Evolutionary conservation across 2,113 vertebrate genomes (phyloP).

Genomic region (Pachyramphus minor): DNA sequence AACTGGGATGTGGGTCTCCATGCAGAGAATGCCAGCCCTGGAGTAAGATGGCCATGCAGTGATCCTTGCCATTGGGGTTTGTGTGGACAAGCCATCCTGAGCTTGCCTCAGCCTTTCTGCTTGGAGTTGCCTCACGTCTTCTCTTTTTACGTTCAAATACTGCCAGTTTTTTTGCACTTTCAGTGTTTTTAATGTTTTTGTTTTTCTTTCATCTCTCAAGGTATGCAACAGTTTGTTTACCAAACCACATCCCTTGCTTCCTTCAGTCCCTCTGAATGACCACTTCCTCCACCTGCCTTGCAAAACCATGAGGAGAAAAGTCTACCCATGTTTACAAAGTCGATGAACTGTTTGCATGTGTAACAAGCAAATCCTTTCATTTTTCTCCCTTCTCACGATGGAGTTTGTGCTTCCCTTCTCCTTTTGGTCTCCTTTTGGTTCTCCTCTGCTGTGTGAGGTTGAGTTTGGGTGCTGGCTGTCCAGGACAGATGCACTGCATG

Average conservation of each 20-base stretch:
- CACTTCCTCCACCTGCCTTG: background rate
- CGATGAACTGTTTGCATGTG: background rate
- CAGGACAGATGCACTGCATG: background rate
- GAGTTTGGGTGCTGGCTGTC: background rate
- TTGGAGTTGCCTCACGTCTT: fast-evolving
- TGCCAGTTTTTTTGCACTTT: background rate
- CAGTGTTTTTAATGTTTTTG: background rate
- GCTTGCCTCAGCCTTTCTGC: background rate
- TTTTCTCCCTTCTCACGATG: background rate
- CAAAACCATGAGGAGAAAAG: background rate
- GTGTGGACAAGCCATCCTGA: background rate
- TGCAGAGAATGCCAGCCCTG: background rate
- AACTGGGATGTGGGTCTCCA: background rate
- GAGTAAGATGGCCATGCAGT: background rate
- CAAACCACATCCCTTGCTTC: background rate
- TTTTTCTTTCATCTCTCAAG: background rate
- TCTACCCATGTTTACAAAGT: background rate
- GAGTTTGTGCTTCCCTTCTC: background rate
- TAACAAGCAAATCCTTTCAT: background rate
- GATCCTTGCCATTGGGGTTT: background rate
- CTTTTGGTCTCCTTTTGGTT: background rate
- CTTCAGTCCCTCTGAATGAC: background rate
- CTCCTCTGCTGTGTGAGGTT: background rate
- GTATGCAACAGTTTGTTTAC: background rate
- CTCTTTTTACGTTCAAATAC: background rate